Conservation (phyloP, 2,797 vertebrate genomes). For the Hirundo rustica region DNA sequence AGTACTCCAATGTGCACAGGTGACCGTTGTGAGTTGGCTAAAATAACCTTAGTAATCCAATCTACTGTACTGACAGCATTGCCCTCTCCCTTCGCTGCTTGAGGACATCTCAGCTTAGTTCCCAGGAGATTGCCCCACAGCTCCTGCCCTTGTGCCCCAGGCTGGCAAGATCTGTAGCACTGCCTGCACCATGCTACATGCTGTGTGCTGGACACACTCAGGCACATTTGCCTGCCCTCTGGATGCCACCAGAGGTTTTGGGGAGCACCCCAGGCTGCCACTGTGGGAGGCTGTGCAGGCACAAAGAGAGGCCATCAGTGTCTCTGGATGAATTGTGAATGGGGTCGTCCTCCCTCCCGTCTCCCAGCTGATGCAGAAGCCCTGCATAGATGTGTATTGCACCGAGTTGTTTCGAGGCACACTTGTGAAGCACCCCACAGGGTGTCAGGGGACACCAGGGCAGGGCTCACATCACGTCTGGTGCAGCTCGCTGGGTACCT, state of each 20-base stretch:
- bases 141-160: not conserved
- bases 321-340: not conserved
- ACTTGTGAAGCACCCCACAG: not conserved
- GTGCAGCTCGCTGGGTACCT: not conserved
- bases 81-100: not conserved
- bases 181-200: rapidly evolving
- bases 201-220: not conserved
- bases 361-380: rapidly evolving
- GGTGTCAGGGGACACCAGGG: not conserved
- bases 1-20: not conserved
- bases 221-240: not conserved
- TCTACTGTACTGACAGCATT: not conserved
- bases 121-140: not conserved
- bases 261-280: not conserved
- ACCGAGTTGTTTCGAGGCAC: rapidly evolving
- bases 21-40: not conserved
- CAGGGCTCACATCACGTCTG: not conserved
- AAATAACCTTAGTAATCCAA: not conserved
- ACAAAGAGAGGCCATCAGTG: not conserved
- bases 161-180: not conserved
- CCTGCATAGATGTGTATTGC: not conserved
- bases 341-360: rapidly evolving
- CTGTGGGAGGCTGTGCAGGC: not conserved
- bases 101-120: not conserved
- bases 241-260: not conserved